Percentiles rank a stretch among this genome's conserved stretches.
phyloP scores from a whole-genome alignment of 1,140 invertebrate genomes.

The Marisa cornuarietis region DNA sequence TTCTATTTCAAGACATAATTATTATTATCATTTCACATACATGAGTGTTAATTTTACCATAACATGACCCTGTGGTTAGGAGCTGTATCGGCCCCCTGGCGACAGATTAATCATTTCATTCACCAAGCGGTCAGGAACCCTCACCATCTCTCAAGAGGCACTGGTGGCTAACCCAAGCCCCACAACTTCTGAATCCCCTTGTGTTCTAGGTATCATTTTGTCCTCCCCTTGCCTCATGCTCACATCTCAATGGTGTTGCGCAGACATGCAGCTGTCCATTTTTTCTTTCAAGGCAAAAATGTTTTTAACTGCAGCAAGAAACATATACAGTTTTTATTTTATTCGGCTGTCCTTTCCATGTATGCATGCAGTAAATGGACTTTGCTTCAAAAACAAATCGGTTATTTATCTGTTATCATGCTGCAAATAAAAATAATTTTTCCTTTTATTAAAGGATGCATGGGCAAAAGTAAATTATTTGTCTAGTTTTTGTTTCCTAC shows the following conservation, averaged over 20 bases:
- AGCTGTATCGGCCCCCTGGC: constrained; percentile 1
- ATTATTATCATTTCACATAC: neutral
- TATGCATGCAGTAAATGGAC: too few species aligned
- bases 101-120: constrained; percentile 38
- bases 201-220: constrained; percentile 4
- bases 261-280: neutral
- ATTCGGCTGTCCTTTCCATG: too few species aligned
- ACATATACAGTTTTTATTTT: neutral
- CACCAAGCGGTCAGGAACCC: constrained; percentile 41
- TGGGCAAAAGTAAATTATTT: too few species aligned
- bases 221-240: neutral
- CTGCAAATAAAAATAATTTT: too few species aligned
- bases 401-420: too few species aligned
- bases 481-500: too few species aligned
- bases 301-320: neutral
- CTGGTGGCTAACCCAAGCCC: constrained; percentile 1
- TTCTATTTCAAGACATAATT: constrained; percentile 3
- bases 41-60: neutral
- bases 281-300: neutral
- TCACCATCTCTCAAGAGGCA: constrained; percentile 38
- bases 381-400: too few species aligned
- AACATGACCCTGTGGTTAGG: constrained; percentile 5
- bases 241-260: neutral
- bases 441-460: too few species aligned
- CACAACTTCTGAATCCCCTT: neutral